Conservation (phyloP, 2,113 vertebrate genomes). For the Apus apus region DNA sequence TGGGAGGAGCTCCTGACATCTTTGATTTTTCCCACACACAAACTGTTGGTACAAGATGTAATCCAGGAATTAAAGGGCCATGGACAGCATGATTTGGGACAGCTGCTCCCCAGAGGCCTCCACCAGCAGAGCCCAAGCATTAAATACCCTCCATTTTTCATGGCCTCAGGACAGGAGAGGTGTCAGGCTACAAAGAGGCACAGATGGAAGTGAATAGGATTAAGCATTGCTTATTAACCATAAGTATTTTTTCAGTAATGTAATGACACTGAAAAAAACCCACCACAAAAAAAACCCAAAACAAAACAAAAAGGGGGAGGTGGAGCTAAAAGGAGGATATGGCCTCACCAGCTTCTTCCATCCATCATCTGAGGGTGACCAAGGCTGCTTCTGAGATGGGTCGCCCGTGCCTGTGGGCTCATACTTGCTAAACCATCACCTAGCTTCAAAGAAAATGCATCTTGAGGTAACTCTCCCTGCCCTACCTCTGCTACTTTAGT, state of each 20-base stretch:
- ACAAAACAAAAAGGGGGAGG: not conserved
- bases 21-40: constrained; percentile 73
- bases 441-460: not conserved
- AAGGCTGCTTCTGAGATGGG: not conserved
- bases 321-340: not conserved
- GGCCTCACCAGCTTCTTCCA: not conserved
- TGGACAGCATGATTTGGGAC: constrained; percentile 49
- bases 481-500: not conserved
- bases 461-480: not conserved
- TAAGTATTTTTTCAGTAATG: constrained; percentile 47
- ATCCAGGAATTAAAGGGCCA: constrained; percentile 38
- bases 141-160: not conserved
- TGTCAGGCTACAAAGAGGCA: constrained; percentile 54
- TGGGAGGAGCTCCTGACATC: constrained; percentile 62
- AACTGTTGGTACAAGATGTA: constrained; percentile 63
- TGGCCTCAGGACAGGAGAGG: constrained; percentile 24
- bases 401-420: not conserved
- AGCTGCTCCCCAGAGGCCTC: constrained; percentile 48
- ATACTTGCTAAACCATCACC: not conserved
- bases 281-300: too few relatives aligned
- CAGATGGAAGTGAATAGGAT: constrained; percentile 51
- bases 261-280: not conserved
- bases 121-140: not conserved
- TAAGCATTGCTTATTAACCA: constrained; percentile 25
- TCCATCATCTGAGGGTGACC: not conserved